Conservation (phyloP, 2,888 invertebrate species). For the Anthrax anthrax region DNA sequence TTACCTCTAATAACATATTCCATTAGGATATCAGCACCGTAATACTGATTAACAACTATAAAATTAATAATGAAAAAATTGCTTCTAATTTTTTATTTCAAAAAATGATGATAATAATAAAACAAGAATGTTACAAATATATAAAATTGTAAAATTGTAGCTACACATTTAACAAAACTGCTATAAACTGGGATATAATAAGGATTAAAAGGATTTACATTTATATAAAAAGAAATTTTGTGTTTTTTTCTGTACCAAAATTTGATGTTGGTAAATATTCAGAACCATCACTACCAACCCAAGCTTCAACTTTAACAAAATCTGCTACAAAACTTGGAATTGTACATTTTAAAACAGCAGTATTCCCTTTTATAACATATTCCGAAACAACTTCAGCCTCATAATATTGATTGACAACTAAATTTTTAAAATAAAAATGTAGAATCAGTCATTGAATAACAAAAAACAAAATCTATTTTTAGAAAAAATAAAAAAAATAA, state of each 20-base stretch:
- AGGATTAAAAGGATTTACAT: no score
- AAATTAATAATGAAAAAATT: background rate
- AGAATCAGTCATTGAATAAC: background rate
- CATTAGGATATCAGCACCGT: constrained; percentile 55
- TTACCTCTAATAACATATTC: constrained; percentile 62
- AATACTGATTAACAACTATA: constrained; percentile 56
- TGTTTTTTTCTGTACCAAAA: constrained; percentile 41
- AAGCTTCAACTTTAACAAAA: constrained; percentile 78
- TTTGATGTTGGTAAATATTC: constrained; percentile 55
- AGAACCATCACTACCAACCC: constrained; percentile 52
- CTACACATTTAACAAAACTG: no score
- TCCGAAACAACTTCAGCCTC: constrained; percentile 81
- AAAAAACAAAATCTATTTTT: no score
- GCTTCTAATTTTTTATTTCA: background rate
- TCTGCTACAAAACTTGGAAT: constrained; percentile 83
- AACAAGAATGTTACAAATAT: background rate
- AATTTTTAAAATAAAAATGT: constrained; percentile 4
- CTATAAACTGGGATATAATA: no score
- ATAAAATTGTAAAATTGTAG: background rate
- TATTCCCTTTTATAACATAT: constrained; percentile 77
- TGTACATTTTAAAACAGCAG: constrained; percentile 75
- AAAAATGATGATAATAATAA: no score
- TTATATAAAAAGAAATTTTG: background rate
- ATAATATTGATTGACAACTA: constrained; percentile 81
- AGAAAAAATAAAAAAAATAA: constrained; percentile 1